Evolutionary conservation across 2,888 invertebrate species (phyloP).

Genomic region (Agrotis ipsilon): DNA sequence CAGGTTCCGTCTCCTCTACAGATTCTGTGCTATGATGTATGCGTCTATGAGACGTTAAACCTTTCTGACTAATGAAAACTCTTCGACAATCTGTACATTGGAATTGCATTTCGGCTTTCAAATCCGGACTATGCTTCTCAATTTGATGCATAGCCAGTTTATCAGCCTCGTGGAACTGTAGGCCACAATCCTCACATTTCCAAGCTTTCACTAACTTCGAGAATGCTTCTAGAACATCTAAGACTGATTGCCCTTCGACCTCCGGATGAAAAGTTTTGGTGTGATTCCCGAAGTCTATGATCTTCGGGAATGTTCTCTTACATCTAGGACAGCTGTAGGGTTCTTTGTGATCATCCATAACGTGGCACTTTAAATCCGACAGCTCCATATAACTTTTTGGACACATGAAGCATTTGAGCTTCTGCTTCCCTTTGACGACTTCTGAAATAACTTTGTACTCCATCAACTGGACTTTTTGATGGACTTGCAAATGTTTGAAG

Average conservation of each 20-base stretch:
- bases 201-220: conserved; percentile 85
- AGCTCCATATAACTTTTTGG: conserved; percentile 79
- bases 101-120: conserved; percentile 80
- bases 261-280: conserved; percentile 84
- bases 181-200: conserved; percentile 87
- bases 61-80: conserved; percentile 84
- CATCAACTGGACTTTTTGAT: conserved; percentile 87
- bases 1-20: conserved; percentile 74
- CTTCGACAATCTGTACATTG: conserved; percentile 85
- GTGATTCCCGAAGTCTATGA: conserved; percentile 84
- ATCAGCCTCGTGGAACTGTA: conserved; percentile 86
- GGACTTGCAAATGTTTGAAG: conserved; percentile 85
- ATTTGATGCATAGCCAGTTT: conserved; percentile 85
- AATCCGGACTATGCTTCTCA: conserved; percentile 82
- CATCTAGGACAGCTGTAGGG: conserved; percentile 84
- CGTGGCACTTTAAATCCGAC: conserved; percentile 83
- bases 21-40: conserved; percentile 81
- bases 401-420: conserved; percentile 85
- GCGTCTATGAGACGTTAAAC: conserved; percentile 83
- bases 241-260: conserved; percentile 82
- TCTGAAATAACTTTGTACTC: conserved; percentile 88
- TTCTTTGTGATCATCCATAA: conserved; percentile 85
- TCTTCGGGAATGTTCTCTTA: conserved; percentile 79
- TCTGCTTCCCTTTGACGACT: conserved; percentile 83
- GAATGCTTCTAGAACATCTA: conserved; percentile 86